These are phyloP conservation scores for Magallana gigas DNA, from an alignment of 1,140 invertebrate genomes.

Conservation along the genomic window DNA sequence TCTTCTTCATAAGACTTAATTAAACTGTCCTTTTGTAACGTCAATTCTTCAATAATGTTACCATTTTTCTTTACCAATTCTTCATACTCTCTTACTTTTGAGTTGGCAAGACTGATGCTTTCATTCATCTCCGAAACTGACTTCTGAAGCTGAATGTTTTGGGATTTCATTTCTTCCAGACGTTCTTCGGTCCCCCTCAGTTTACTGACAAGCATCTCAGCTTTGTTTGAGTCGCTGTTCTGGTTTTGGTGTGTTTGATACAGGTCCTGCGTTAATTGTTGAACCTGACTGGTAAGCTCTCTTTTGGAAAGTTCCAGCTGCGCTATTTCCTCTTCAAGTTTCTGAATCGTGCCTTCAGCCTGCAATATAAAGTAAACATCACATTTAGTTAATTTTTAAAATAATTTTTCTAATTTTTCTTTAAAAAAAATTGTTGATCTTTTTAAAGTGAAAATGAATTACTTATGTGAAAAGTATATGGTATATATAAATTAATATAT, in stretches of 20 bases:
- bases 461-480: too few species aligned
- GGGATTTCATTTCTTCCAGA: background rate
- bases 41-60: background rate
- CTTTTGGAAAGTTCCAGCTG: background rate
- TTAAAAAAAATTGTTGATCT: too few species aligned
- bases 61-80: constrained; percentile 16
- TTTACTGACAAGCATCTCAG: background rate
- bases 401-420: too few species aligned
- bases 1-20: background rate
- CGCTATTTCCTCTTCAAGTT: background rate
- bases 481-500: too few species aligned
- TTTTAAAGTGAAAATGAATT: too few species aligned
- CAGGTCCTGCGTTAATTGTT: background rate
- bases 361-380: background rate
- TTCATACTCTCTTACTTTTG: background rate
- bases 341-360: background rate
- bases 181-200: background rate
- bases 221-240: background rate
- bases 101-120: background rate
- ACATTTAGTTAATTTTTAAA: too few species aligned
- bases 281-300: background rate
- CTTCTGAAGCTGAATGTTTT: background rate
- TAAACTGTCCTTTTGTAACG: background rate
- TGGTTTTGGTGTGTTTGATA: background rate
- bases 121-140: background rate